Evolutionary conservation across 2,888 invertebrate species (phyloP).

Genomic region (Hemistola chrysoprasaria): DNA sequence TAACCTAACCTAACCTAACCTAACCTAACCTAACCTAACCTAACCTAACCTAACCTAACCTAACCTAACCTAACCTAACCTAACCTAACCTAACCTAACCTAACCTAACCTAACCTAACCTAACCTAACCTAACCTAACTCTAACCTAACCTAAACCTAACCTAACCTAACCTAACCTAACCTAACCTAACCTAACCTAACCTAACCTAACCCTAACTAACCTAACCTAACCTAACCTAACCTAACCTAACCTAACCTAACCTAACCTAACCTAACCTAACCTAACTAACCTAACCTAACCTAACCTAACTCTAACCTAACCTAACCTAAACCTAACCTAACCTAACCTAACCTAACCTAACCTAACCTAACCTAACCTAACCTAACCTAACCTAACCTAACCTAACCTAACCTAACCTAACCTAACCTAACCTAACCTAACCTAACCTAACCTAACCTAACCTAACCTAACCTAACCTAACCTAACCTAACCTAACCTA

Average conservation of each 20-base stretch:
- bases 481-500: slow-evolving; percentile 12
- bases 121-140: slow-evolving; percentile 8
- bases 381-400: slow-evolving; percentile 4
- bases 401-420: slow-evolving; percentile 10
- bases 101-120: slow-evolving; percentile 16
- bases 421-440: slow-evolving; percentile 18
- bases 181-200: slow-evolving; percentile 8
- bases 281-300: slow-evolving; percentile 5
- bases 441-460: slow-evolving; percentile 18
- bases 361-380: slow-evolving; percentile 18
- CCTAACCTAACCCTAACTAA: too few relatives aligned
- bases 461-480: slow-evolving; percentile 17
- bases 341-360: slow-evolving; percentile 17
- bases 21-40: slow-evolving; percentile 21
- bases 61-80: slow-evolving; percentile 10
- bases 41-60: slow-evolving; percentile 19
- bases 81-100: slow-evolving; percentile 5
- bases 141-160: slow-evolving; percentile 13
- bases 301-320: slow-evolving; percentile 7
- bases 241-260: slow-evolving; percentile 8
- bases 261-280: slow-evolving; percentile 11
- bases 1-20: slow-evolving; percentile 25
- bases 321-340: slow-evolving; percentile 18
- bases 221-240: too few relatives aligned
- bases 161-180: slow-evolving; percentile 2